Evolutionary conservation across 2,113 vertebrate species (phyloP), one percentile per base, ranked within the genome.

Genomic region (Chlorodrepanis virens): DNA sequence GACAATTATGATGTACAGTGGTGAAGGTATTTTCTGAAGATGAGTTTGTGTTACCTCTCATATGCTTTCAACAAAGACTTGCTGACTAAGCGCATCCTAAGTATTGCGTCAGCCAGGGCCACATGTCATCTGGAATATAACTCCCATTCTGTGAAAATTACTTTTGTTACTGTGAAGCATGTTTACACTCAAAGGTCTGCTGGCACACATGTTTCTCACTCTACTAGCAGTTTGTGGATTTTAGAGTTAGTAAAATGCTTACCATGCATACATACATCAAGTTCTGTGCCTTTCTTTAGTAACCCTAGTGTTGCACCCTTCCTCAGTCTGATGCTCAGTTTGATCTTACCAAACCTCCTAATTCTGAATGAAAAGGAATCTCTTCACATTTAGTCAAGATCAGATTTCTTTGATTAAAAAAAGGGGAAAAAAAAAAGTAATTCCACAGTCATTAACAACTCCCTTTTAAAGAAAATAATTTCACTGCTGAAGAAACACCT

Each of bases 111-210:
- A 80, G 37, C 39, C 57, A 69, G 67, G 74, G 45, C 54, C 21
- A 5, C 64, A 82, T 79, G 63, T 91, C 45, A 35, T 74, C n/a
- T 18, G 61, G 39, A 60, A 22, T 68, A 40, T 40, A 87, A 83
- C 18, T 61, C 45, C 47, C 33, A 52, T 79, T 89, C 84, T 70
- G 39, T 35, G 75, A 57, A 87, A 87, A 68, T 61, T 6, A 65
- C 60, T 74, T 94, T 75, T 92, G 40, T 94, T 93, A 54, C 50
- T 91, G 42, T 47, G 83, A 91, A 79, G 65, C 77, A 56, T n/a
- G n/a, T 59, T 93, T 96, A 93, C 24, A 39, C 27, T 60, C 37
- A 37, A 23, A 68, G 56, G 80, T 67, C 19, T 57, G 10, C 89
- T 84, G 59, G 67, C 45, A 78, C 67, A 47, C 4, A 3, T 37